Conservation (phyloP, 2,888 invertebrate genomes). For the Adelognathus sp. region DNA sequence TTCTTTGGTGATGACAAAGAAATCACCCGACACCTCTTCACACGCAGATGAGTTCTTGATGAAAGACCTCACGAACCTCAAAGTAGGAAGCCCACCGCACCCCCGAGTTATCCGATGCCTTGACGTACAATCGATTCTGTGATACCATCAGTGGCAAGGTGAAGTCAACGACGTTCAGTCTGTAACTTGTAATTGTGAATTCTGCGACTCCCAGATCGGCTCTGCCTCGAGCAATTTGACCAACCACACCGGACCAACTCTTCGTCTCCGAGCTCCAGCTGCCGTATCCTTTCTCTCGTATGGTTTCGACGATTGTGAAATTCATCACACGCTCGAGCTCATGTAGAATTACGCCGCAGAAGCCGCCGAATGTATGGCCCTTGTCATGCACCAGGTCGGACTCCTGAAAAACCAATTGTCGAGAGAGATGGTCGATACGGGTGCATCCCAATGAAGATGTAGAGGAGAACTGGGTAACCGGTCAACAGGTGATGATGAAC, state of each 20-base stretch:
- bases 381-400: constrained; percentile 23
- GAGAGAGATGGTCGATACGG: too few species aligned
- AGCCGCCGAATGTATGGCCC: constrained; percentile 59
- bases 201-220: constrained; percentile 67
- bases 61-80: constrained; percentile 59
- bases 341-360: constrained; percentile 64
- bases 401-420: constrained; percentile 36
- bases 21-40: too few species aligned
- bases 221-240: constrained; percentile 56
- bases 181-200: constrained; percentile 66
- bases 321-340: constrained; percentile 68
- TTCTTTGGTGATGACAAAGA: not conserved
- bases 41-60: too few species aligned
- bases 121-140: constrained; percentile 67
- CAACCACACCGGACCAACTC: constrained; percentile 70
- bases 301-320: constrained; percentile 59
- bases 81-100: constrained; percentile 73
- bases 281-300: constrained; percentile 60
- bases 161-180: constrained; percentile 70
- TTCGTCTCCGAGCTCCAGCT: constrained; percentile 50
- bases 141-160: constrained; percentile 69
- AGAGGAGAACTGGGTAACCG: too few species aligned
- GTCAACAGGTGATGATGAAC: too few species aligned
- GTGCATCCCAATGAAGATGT: too few species aligned
- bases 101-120: constrained; percentile 46